Conservation (phyloP, 2,113 vertebrate species). For the Nannospalax galili region DNA sequence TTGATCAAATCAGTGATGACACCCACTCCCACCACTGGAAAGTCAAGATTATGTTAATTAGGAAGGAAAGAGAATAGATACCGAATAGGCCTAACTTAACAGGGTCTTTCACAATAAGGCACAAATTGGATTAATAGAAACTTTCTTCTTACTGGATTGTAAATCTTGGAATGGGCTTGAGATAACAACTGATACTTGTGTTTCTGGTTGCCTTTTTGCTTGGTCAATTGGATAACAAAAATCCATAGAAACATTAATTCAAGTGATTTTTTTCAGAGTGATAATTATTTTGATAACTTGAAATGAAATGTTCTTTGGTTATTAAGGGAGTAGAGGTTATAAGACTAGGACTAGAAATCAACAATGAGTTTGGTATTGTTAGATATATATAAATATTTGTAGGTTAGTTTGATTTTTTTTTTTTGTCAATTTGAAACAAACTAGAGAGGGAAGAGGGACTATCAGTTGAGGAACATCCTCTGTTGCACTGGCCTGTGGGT, state of each 20-base stretch:
- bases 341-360: too few species aligned
- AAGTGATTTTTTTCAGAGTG: not conserved
- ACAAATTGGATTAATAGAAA: not conserved
- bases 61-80: not conserved
- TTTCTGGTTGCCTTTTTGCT: not conserved
- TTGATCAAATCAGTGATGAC: too few species aligned
- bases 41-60: not conserved
- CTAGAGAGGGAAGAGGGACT: too few species aligned
- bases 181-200: not conserved
- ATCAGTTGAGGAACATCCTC: too few species aligned
- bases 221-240: not conserved
- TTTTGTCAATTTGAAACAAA: too few species aligned
- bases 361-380: too few species aligned
- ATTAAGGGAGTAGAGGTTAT: too few species aligned
- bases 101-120: not conserved
- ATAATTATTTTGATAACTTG: not conserved
- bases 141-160: not conserved
- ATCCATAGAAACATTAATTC: not conserved
- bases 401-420: too few species aligned
- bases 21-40: not conserved
- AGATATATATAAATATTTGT: too few species aligned
- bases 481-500: too few species aligned
- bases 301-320: not conserved
- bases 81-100: not conserved
- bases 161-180: not conserved